phyloP scores from a whole-genome alignment of 2,888 invertebrate species.

The Leucoptera coffeella region DNA sequence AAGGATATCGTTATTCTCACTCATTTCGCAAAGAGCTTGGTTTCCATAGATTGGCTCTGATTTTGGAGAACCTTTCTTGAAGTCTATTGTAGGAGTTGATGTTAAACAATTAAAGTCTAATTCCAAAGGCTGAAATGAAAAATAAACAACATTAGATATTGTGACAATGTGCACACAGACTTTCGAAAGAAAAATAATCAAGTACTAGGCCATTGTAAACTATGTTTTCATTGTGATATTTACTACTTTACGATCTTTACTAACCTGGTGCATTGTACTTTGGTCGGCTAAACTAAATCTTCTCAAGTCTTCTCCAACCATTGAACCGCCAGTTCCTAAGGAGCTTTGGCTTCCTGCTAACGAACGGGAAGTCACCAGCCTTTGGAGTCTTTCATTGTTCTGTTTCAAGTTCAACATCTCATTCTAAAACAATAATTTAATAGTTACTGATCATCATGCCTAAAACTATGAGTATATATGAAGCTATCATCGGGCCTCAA shows the following conservation, averaged over 20 bases:
- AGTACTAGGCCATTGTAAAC: no score
- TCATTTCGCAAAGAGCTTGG: constrained; percentile 35
- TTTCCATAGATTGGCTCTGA: constrained; percentile 46
- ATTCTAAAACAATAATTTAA: constrained; percentile 55
- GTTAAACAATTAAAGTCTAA: constrained; percentile 44
- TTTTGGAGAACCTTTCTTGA: constrained; percentile 39
- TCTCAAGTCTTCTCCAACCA: constrained; percentile 45
- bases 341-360: constrained; percentile 58
- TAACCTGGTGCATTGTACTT: constrained; percentile 42
- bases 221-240: no score
- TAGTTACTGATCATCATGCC: no score
- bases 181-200: no score
- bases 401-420: constrained; percentile 96
- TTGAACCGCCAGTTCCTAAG: constrained; percentile 41
- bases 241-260: no score
- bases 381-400: constrained; percentile 90
- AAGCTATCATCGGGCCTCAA: no score
- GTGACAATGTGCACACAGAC: no score
- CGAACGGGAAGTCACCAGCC: constrained; percentile 68
- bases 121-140: no score
- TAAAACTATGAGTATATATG: no score
- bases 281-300: constrained; percentile 57
- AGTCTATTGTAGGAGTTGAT: constrained; percentile 39
- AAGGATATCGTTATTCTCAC: constrained; percentile 31
- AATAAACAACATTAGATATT: no score